A percentile compares a stretch with the other conserved stretches of the same genome.
These are phyloP conservation scores for Diacarnus erythraeanus DNA, from an alignment of 37 sponge, comb jelly and placozoan genomes.

Conservation along the genomic window DNA sequence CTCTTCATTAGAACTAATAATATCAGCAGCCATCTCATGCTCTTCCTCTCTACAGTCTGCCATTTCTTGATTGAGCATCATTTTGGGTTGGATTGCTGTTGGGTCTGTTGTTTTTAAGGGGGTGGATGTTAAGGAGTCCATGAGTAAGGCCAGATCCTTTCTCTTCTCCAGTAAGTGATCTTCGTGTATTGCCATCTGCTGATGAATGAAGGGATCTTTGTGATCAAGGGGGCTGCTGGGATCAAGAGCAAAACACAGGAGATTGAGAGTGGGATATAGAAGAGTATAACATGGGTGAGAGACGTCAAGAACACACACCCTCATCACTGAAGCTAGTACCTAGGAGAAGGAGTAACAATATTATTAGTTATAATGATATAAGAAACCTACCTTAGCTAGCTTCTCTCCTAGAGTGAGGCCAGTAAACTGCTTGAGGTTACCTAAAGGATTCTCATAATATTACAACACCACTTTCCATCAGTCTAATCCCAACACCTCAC, in stretches of 20 bases:
- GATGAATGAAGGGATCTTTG: background rate
- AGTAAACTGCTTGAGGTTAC: background rate
- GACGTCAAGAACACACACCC: background rate
- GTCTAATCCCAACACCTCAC: too few relatives aligned
- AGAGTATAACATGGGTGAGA: background rate
- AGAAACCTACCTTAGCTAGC: background rate
- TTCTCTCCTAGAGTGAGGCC: background rate
- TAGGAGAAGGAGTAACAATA: too few relatives aligned
- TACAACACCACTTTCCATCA: too few relatives aligned
- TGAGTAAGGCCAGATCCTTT: background rate
- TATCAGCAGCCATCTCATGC: background rate
- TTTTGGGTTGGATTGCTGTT: background rate
- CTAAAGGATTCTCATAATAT: too few relatives aligned
- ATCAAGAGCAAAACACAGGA: background rate
- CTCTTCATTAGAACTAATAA: background rate
- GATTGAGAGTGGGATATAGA: background rate
- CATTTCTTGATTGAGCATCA: background rate
- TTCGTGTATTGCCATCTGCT: background rate
- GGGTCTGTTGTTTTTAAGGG: background rate
- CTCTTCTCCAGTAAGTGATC: background rate
- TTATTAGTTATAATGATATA: too few relatives aligned
- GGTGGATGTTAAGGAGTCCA: background rate
- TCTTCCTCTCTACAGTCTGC: background rate
- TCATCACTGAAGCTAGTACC: background rate
- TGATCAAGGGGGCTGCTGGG: background rate